Conservation (phyloP, 2,888 invertebrate species). For the Polydrusus pterygomalis region DNA sequence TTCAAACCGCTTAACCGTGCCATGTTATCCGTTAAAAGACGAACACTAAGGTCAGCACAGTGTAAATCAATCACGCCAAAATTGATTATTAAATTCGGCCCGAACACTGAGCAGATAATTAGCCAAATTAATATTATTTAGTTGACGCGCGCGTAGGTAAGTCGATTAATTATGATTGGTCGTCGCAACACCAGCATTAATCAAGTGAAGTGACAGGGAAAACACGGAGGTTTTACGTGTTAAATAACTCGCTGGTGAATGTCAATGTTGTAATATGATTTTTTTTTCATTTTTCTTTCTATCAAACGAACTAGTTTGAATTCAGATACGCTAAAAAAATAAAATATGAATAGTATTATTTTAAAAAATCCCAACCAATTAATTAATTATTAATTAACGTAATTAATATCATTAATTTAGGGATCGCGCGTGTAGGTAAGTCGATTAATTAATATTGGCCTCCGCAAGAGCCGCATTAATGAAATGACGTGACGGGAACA, state of each 20-base stretch:
- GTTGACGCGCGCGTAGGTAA: conserved; percentile 54
- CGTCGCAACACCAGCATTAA: conserved; percentile 33
- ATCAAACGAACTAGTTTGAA: not conserved
- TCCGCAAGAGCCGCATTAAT: conserved; percentile 22
- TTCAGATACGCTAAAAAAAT: too few species aligned
- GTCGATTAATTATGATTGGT: conserved; percentile 59
- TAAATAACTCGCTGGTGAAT: conserved; percentile 17
- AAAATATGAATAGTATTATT: too few species aligned
- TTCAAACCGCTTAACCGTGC: conserved; percentile 50
- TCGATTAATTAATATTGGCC: conserved; percentile 59
- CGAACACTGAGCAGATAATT: conserved; percentile 60
- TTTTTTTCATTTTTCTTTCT: conserved; percentile 3
- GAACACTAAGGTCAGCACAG: conserved; percentile 54
- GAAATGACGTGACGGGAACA: conserved; percentile 12
- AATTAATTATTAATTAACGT: too few species aligned
- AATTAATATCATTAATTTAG: too few species aligned
- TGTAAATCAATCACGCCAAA: conserved; percentile 61
- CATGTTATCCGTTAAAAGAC: conserved; percentile 50
- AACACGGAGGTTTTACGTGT: conserved; percentile 19
- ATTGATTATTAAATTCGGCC: conserved; percentile 61
- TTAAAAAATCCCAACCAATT: too few species aligned
- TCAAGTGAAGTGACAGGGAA: conserved; percentile 27
- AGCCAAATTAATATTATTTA: conserved; percentile 63
- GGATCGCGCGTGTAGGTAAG: conserved; percentile 48
- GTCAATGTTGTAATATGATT: conserved; percentile 10